Evolutionary conservation across 2,113 vertebrate species (phyloP), one percentile per base, ranked within the genome.

Genomic region (Chaenogobius annularis): DNA sequence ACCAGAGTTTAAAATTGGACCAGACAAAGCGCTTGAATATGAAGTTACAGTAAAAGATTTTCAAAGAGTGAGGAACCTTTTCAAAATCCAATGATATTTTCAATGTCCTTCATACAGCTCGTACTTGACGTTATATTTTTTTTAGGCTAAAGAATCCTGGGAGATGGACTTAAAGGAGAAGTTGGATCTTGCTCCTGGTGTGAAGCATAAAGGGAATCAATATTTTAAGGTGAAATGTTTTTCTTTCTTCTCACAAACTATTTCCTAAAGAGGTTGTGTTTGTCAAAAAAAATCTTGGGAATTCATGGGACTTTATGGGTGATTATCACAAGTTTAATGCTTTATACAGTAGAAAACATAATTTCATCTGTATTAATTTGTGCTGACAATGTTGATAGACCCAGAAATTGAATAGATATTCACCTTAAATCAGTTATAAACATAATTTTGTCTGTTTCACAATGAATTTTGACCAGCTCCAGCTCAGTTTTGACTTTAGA

Each of bases 101-200:
- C 35, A n/a, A 59, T 73, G 44, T 71, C 15, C 54, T 80, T 46
- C 15, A 17, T 52, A 31, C 58, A 66, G 12, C 55, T 58, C 10
- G 5, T 58, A 54, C 50, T 1, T n/a, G 20, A 54, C 1, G 14
- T 62, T 10, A 26, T 12, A 74, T 9, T 55, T 9, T 44, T n/a
- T 52, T 61, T 72, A 99, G 97, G 96, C 95, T 86, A 98, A 97
- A 92, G 96, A 99, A 91, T 94, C 93, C 13, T 99, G 97, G 97
- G 96, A 99, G 92, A 98, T 99, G 96, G 94, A 96, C 81, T 93
- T 96, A 86, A 95, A 93, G 48, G 96, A 98, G 86, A 99, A 99
- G 90, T 87, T 98, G 85, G 93, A 94, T 75, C 90, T 93, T 87
- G 93, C 95, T 23, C 90, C 83, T 5, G 70, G 90, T 13, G 94